Evolutionary conservation across 2,113 vertebrate species (phyloP).

Genomic region (Ciconia boyciana): DNA sequence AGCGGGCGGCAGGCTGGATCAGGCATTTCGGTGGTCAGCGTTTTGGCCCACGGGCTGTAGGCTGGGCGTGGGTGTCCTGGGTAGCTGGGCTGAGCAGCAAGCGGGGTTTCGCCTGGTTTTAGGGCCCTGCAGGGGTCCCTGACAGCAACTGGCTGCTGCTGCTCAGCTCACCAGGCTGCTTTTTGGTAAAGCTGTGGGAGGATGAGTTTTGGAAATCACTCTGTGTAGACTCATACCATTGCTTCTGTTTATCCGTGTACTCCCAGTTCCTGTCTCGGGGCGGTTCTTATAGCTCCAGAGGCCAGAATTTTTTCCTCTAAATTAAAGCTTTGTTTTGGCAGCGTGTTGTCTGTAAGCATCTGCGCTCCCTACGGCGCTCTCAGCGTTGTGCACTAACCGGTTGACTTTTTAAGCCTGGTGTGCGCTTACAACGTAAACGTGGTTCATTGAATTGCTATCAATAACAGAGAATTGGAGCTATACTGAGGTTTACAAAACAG

Average conservation of each 20-base stretch:
- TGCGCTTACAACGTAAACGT: not conserved
- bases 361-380: not conserved
- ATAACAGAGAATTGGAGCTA: not conserved
- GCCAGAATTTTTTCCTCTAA: not conserved
- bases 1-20: not conserved
- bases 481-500: not conserved
- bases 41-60: not conserved
- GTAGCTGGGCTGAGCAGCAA: not conserved
- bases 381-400: not conserved
- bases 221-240: not conserved
- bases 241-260: not conserved
- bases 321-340: constrained; percentile 16
- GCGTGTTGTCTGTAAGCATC: not conserved
- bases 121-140: not conserved
- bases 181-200: not conserved
- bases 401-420: not conserved
- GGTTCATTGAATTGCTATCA: not conserved
- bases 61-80: not conserved
- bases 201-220: not conserved
- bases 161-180: not conserved
- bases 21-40: rapidly evolving
- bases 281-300: not conserved
- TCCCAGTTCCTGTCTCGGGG: not conserved
- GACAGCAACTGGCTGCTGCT: not conserved
- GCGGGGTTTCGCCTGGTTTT: not conserved